Evolutionary conservation across 2,888 invertebrate species (phyloP).

Genomic region (Acrocyrtus sp.): DNA sequence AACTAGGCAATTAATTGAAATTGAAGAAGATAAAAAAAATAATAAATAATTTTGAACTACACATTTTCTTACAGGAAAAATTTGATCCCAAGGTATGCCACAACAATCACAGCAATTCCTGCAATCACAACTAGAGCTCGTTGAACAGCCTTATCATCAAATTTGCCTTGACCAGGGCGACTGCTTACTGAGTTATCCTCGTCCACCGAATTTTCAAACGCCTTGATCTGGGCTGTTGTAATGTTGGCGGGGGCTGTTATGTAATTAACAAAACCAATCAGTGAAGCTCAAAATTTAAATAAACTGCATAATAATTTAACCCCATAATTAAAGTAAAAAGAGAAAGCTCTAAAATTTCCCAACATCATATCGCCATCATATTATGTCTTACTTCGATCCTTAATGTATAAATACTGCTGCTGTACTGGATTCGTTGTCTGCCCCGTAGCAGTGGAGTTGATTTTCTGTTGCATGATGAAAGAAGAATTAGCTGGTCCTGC

Average conservation of each 20-base stretch:
- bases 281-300: not conserved
- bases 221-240: not conserved
- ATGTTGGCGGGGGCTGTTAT: constrained; percentile 14
- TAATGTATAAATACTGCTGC: too few species aligned
- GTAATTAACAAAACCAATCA: not conserved
- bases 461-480: too few species aligned
- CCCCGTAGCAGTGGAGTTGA: too few species aligned
- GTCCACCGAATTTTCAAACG: not conserved
- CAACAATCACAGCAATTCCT: constrained; percentile 49
- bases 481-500: too few species aligned
- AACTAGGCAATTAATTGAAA: not conserved
- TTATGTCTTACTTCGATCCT: too few species aligned
- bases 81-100: constrained; percentile 48
- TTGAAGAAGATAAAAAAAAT: not conserved
- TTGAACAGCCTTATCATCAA: constrained; percentile 54
- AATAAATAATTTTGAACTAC: not conserved
- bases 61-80: constrained; percentile 39
- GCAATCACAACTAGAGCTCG: constrained; percentile 47
- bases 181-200: not conserved
- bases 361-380: too few species aligned
- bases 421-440: too few species aligned
- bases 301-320: not conserved
- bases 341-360: not conserved
- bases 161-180: constrained; percentile 23
- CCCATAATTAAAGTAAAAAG: not conserved